Evolutionary conservation across 2,888 invertebrate genomes (phyloP).

Genomic region (Scrobipalpa costella): DNA sequence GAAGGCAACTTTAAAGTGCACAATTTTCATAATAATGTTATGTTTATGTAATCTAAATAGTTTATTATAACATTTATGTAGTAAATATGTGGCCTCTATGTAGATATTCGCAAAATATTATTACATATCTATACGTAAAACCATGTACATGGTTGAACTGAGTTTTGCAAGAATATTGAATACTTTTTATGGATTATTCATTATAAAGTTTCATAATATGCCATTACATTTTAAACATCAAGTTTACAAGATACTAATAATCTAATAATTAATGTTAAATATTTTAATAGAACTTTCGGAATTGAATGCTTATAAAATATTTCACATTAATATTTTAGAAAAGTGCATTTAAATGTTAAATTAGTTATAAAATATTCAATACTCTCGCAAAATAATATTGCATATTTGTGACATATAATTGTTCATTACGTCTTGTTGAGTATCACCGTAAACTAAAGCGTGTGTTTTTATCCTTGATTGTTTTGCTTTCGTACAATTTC

Average conservation of each 20-base stretch:
- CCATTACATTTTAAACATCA: slow-evolving; percentile 20
- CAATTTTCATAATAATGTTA: slow-evolving; percentile 51
- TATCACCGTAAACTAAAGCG: slow-evolving; percentile 74
- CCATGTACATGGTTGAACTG: slow-evolving; percentile 39
- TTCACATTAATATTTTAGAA: background rate
- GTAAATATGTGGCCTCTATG: slow-evolving; percentile 77
- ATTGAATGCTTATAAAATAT: background rate
- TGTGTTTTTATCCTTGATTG: slow-evolving; percentile 37
- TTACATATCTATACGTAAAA: slow-evolving; percentile 65
- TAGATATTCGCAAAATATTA: slow-evolving; percentile 78
- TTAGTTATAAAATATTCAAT: slow-evolving; percentile 16
- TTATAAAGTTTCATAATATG: background rate
- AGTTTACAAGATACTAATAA: background rate
- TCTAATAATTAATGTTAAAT: background rate
- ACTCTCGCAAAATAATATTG: slow-evolving; percentile 26
- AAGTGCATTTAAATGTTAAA: background rate
- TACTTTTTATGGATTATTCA: slow-evolving; percentile 19
- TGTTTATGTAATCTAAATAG: slow-evolving; percentile 55
- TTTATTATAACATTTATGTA: slow-evolving; percentile 53
- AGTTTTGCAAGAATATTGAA: slow-evolving; percentile 59
- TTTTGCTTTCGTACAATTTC: slow-evolving; percentile 25
- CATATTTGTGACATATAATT: slow-evolving; percentile 68
- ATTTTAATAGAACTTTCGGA: background rate
- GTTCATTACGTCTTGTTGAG: slow-evolving; percentile 67
- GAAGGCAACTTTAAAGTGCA: slow-evolving; percentile 64